phyloP scores from a whole-genome alignment of 2,888 invertebrate genomes.

The Rotaria macrura region DNA sequence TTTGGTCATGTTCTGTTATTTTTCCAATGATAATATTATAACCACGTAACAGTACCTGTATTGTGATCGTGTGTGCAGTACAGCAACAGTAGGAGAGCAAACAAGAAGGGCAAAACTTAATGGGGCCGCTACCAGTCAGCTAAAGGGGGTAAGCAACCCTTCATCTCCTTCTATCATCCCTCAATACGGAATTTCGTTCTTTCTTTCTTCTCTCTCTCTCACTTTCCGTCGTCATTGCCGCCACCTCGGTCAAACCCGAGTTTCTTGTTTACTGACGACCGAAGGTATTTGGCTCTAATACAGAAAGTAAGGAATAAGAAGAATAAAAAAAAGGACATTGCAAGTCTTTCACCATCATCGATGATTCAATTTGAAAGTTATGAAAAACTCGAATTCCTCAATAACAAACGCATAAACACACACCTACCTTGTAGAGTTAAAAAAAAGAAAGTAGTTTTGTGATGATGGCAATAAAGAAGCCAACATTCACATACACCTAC shows the following conservation, averaged over 20 bases:
- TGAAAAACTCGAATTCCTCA: background rate
- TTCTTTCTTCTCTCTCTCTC: constrained; percentile 3
- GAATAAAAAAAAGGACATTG: background rate
- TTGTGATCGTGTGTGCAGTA: background rate
- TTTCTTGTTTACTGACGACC: background rate
- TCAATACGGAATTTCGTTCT: constrained; percentile 15
- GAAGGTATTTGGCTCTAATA: background rate
- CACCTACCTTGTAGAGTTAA: background rate
- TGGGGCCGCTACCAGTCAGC: background rate
- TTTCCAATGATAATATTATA: background rate
- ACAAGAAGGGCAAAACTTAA: background rate
- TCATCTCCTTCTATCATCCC: background rate
- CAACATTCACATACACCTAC: constrained; percentile 12
- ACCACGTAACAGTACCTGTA: background rate
- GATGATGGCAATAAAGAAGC: constrained; percentile 12
- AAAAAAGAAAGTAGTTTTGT: background rate
- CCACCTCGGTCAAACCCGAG: background rate
- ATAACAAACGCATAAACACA: background rate
- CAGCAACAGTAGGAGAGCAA: background rate
- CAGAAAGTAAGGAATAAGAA: background rate
- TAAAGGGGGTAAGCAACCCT: background rate
- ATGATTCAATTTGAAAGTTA: background rate
- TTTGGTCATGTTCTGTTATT: background rate
- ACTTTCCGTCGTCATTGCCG: background rate
- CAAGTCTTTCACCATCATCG: background rate